Conservation (phyloP, 2,888 invertebrate species). For the Limnephilus lunatus region DNA sequence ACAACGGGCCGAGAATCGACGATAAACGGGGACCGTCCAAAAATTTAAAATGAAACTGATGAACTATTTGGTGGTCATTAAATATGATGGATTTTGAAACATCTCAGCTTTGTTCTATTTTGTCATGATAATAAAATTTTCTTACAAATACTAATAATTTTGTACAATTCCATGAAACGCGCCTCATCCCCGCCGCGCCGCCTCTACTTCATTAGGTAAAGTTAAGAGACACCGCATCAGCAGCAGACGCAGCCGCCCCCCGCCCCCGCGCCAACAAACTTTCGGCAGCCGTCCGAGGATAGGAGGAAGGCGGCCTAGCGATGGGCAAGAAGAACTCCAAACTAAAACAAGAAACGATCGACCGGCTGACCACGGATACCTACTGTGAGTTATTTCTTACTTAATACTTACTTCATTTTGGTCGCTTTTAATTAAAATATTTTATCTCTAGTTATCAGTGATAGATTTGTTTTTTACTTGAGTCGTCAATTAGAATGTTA, state of each 20-base stretch:
- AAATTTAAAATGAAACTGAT: too few relatives aligned
- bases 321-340: conserved; percentile 99
- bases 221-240: neutral
- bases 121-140: neutral
- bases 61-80: too few relatives aligned
- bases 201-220: neutral
- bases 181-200: neutral
- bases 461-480: too few relatives aligned
- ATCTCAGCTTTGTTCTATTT: neutral
- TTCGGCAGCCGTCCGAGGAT: neutral
- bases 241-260: neutral
- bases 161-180: neutral
- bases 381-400: conserved; percentile 82
- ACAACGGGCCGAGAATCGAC: too few relatives aligned
- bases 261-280: neutral
- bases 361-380: conserved; percentile 92
- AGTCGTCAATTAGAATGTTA: too few relatives aligned
- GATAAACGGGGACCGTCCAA: too few relatives aligned
- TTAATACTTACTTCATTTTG: neutral
- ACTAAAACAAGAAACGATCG: conserved; percentile 96
- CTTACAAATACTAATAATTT: neutral
- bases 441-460: neutral
- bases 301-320: conserved; percentile 68
- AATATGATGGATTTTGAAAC: neutral
- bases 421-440: neutral